Conservation (phyloP, 1,140 invertebrate genomes). For the Trichomalopsis sarcophagae region DNA sequence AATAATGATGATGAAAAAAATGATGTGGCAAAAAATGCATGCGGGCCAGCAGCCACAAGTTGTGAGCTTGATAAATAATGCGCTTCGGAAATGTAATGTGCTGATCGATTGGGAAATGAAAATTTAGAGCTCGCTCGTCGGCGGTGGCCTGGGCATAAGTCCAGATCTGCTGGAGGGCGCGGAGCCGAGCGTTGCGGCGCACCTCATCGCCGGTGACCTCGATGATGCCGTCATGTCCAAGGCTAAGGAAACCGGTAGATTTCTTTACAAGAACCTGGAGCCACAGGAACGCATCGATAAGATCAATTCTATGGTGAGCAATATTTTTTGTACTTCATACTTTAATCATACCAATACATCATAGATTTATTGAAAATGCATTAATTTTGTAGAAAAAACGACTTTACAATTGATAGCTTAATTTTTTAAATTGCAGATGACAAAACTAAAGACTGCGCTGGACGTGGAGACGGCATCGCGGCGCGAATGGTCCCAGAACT, state of each 20-base stretch:
- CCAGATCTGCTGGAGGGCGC: slow-evolving; percentile 72
- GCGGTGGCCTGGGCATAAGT: slow-evolving; percentile 72
- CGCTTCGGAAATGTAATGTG: slow-evolving; percentile 6
- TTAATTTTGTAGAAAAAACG: background rate
- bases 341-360: too few relatives aligned
- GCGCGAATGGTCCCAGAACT: slow-evolving; percentile 66
- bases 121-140: slow-evolving; percentile 71
- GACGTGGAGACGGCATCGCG: slow-evolving; percentile 78
- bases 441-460: slow-evolving; percentile 83
- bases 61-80: background rate
- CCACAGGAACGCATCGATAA: slow-evolving; percentile 79
- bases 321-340: too few relatives aligned
- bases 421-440: slow-evolving; percentile 76
- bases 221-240: slow-evolving; percentile 87
- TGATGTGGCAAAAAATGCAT: slow-evolving; percentile 25
- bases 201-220: slow-evolving; percentile 75
- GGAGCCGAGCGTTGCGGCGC: slow-evolving; percentile 72
- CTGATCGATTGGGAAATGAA: slow-evolving; percentile 54
- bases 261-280: slow-evolving; percentile 81
- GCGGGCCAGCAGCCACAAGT: slow-evolving; percentile 20
- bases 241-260: slow-evolving; percentile 86
- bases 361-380: too few relatives aligned
- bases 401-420: background rate
- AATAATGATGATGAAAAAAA: slow-evolving; percentile 12
- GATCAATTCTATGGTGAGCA: slow-evolving; percentile 81